Conservation (phyloP, 2,113 vertebrate genomes). For the Copsychus sechellarum region DNA sequence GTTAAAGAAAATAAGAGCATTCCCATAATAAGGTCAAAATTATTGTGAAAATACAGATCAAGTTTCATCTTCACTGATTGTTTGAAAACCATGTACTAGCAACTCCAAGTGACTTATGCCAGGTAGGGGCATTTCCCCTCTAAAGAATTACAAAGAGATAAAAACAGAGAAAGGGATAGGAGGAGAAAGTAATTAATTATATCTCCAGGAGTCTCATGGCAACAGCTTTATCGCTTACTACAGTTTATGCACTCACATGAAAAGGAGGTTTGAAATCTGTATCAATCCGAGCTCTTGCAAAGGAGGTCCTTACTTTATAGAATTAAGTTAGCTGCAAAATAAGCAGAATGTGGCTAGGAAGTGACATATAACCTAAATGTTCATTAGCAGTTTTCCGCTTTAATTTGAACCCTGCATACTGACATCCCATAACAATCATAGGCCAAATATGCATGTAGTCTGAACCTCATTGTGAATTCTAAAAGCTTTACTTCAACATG, state of each 20-base stretch:
- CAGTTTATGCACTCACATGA: constrained; percentile 4
- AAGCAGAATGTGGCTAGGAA: constrained; percentile 29
- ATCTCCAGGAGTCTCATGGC: constrained; percentile 55
- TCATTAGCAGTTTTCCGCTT: constrained; percentile 57
- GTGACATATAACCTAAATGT: constrained; percentile 20
- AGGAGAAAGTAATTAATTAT: background rate
- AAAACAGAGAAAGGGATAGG: constrained; percentile 36
- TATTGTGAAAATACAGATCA: constrained; percentile 70
- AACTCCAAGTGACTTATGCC: constrained; percentile 71
- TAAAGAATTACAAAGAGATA: constrained; percentile 26
- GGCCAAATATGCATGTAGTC: constrained; percentile 43
- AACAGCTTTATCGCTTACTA: background rate
- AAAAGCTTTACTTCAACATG: constrained; percentile 36
- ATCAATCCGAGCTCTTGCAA: constrained; percentile 44
- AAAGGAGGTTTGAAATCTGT: constrained; percentile 40
- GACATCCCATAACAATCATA: constrained; percentile 37
- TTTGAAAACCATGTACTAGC: constrained; percentile 74
- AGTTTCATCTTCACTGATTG: constrained; percentile 67
- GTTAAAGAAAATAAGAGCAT: constrained; percentile 72
- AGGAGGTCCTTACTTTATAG: constrained; percentile 41
- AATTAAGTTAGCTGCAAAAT: constrained; percentile 36
- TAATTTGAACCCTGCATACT: constrained; percentile 48
- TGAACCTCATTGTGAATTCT: constrained; percentile 61
- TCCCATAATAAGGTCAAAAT: constrained; percentile 69
- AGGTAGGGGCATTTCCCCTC: background rate